These are phyloP conservation scores for Henricia sp. DNA, from an alignment of 53 echinoderm and acorn worm genomes.

Conservation along the genomic window DNA sequence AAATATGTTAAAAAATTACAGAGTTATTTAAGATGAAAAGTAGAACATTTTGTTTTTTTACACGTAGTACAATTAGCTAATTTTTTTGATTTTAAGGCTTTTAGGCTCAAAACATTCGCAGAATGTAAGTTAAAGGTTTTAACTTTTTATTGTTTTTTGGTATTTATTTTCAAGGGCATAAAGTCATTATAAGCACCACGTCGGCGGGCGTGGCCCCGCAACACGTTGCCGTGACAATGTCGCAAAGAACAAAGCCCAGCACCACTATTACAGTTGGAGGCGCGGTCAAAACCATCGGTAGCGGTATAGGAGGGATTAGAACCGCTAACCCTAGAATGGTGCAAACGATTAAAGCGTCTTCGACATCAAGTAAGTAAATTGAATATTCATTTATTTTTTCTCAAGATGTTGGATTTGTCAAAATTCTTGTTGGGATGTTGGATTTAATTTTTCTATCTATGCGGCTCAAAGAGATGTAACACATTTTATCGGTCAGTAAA, in stretches of 20 bases:
- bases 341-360: constrained; percentile 31
- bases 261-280: background rate
- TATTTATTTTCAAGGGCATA: constrained; percentile 15
- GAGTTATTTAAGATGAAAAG: too few species aligned
- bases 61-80: background rate
- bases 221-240: constrained; percentile 13
- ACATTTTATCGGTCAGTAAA: too few species aligned
- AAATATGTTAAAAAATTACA: too few species aligned
- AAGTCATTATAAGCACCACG: constrained; percentile 47
- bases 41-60: too few species aligned
- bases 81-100: background rate
- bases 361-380: constrained; percentile 41
- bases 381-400: too few species aligned
- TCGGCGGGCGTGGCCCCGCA: constrained; percentile 29
- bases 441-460: too few species aligned
- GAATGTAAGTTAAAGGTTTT: too few species aligned
- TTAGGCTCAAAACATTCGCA: background rate
- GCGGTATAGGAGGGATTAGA: background rate
- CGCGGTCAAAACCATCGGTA: background rate
- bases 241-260: constrained; percentile 21
- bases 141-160: background rate
- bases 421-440: too few species aligned
- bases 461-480: too few species aligned
- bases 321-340: constrained; percentile 1
- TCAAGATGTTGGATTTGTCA: too few species aligned